Evolutionary conservation across 1,140 invertebrate genomes (phyloP), one percentile per base, ranked within the genome.

Genomic region (Aphidius gifuensis): DNA sequence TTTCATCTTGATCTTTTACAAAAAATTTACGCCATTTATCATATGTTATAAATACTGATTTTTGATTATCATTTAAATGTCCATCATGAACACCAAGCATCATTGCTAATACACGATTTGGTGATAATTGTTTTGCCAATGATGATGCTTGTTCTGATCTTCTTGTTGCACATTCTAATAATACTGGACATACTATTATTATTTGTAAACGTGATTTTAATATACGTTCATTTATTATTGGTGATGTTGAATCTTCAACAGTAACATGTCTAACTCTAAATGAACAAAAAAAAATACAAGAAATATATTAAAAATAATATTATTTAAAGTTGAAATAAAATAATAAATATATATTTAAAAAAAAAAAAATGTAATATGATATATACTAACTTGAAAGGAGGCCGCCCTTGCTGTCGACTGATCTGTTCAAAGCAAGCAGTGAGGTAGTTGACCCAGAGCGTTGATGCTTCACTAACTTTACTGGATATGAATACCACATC

Each of bases 351-450:
- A 44, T 58, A 44, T 8, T 16, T 16, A 16, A 16, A 16, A 45
- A 21, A 39, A n/a, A 44, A 50, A 8, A 51, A 44, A 51, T 62
- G 59, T 67, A 61, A 70, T 54, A 67, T 67, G 40, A 66, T 32
- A 32, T 32, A 32, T 16, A 68, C 67, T 83, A 75, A 90, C 88
- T 86, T 89, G 74, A 89, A 90, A 68, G 87, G 86, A 62, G 89
- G 86, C 68, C 86, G 71, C 45, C 87, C 87, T 72, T 88, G 85
- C 68, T 92, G 88, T 58, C 88, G 86, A 76, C 89, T 90, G 66
- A 92, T 90, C 79, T 91, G 90, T 70, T 92, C 88, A 73, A 92
- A 92, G 74, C 90, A 91, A 32, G 86, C 85, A 32, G 86, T 86
- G 62, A 92, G 84, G 76, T 92, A 92, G 69, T 89, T 88, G n/a